These are phyloP conservation scores for Eidolon helvum DNA, from an alignment of 2,113 vertebrate species.

Conservation along the genomic window DNA sequence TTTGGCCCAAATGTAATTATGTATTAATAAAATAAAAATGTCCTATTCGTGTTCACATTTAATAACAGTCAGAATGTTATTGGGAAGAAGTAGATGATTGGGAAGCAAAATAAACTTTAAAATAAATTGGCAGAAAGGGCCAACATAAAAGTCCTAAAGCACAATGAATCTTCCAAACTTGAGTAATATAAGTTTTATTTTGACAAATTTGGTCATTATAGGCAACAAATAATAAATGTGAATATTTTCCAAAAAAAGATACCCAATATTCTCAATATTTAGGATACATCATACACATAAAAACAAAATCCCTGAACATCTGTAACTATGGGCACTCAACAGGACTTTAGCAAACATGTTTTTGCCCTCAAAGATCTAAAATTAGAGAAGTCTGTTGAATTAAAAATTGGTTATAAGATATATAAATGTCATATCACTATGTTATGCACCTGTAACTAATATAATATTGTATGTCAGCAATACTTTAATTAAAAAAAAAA, in stretches of 20 bases:
- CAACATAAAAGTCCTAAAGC: constrained; percentile 48
- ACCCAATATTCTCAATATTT: neutral
- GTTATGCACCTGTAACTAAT: neutral
- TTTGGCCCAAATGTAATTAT: constrained; percentile 76
- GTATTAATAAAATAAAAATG: constrained; percentile 78
- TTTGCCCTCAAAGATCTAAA: neutral
- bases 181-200: constrained; percentile 4
- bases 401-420: neutral
- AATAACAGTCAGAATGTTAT: constrained; percentile 72
- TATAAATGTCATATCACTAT: neutral
- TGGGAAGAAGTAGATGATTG: constrained; percentile 65
- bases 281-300: neutral
- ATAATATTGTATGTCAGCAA: neutral
- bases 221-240: constrained; percentile 24
- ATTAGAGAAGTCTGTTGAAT: neutral
- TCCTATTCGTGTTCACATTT: constrained; percentile 74
- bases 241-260: neutral
- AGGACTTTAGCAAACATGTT: neutral
- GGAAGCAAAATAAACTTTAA: constrained; percentile 74
- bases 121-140: constrained; percentile 61
- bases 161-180: neutral
- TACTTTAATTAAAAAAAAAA: neutral
- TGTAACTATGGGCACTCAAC: neutral
- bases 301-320: neutral
- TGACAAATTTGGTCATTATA: constrained; percentile 15